Evolutionary conservation across 2,888 invertebrate genomes (phyloP).

Genomic region (Conus canariensis): DNA sequence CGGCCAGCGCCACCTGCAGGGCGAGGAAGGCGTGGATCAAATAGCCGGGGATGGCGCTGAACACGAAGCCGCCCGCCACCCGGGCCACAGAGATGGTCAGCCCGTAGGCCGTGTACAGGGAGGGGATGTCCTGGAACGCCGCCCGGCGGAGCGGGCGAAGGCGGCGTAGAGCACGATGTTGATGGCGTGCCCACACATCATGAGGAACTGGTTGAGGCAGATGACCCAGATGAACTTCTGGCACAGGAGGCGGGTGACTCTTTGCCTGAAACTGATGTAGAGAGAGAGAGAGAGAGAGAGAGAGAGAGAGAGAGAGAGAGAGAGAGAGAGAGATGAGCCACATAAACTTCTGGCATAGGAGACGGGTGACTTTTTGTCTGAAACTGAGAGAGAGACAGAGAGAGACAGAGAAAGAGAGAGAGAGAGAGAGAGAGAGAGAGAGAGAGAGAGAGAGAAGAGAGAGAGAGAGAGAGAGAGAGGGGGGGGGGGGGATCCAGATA

Average conservation of each 20-base stretch:
- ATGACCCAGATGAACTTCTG: slow-evolving; percentile 42
- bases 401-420: no score
- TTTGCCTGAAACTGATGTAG: neutral
- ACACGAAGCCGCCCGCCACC: slow-evolving; percentile 37
- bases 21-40: neutral
- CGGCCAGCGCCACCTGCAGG: slow-evolving; percentile 36
- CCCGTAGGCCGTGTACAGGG: slow-evolving; percentile 45
- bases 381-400: no score
- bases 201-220: slow-evolving; percentile 40
- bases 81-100: slow-evolving; percentile 31
- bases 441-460: no score
- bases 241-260: neutral
- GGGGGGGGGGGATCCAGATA: no score
- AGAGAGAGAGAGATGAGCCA: no score
- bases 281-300: neutral
- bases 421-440: no score
- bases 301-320: no score
- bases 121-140: slow-evolving; percentile 27
- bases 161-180: slow-evolving; percentile 43
- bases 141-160: slow-evolving; percentile 44
- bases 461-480: no score
- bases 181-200: slow-evolving; percentile 40
- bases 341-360: no score
- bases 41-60: slow-evolving; percentile 35
- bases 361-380: no score